Evolutionary conservation across 2,113 vertebrate genomes (phyloP).

Genomic region (Varanus salvator): DNA sequence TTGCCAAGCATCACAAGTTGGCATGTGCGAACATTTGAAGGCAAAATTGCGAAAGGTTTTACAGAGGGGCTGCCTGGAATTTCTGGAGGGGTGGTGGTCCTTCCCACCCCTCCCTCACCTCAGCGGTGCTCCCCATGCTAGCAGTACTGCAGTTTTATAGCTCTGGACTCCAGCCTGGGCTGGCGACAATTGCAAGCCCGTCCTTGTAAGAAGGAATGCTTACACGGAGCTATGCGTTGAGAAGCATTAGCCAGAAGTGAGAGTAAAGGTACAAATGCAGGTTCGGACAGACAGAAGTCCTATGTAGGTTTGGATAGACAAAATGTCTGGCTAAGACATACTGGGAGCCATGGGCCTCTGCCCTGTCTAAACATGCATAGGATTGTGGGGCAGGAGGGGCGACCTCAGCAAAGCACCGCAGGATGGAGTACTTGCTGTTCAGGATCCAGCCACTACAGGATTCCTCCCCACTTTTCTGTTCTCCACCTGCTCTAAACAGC

Average conservation of each 20-base stretch:
- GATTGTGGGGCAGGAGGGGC: no score
- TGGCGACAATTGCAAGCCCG: background rate
- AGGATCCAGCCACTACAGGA: background rate
- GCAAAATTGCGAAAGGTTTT: background rate
- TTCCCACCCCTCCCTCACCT: background rate
- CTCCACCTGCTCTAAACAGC: no score
- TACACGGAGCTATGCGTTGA: background rate
- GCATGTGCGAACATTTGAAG: background rate
- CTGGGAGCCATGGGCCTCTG: no score
- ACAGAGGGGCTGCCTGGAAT: background rate
- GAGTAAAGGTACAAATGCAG: background rate
- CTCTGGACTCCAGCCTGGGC: background rate
- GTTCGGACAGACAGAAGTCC: no score
- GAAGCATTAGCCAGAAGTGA: background rate
- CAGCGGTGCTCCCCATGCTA: background rate
- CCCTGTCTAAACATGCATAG: no score
- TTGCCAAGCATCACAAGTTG: background rate
- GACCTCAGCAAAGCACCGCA: no score
- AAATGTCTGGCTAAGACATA: no score
- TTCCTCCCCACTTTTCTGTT: no score
- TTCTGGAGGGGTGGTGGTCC: rapidly evolving
- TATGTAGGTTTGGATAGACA: no score
- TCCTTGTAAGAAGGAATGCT: background rate
- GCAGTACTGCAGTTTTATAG: background rate
- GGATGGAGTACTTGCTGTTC: no score